Base-by-base conservation (phyloP, 2,113 vertebrate species). In the Sarotherodon lohbergeri region DNA sequence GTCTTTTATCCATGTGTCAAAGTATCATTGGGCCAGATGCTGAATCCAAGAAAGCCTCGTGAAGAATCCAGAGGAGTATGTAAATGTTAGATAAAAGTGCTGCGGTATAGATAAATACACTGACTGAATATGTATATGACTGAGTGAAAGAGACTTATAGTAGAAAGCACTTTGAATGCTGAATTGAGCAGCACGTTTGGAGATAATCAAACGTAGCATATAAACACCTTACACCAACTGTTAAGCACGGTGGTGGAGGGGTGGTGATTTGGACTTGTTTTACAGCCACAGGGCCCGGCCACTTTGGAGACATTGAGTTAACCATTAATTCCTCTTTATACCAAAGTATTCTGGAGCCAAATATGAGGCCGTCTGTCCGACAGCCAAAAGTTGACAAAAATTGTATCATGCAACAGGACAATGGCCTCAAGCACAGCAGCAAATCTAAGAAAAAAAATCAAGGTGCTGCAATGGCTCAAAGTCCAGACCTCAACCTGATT, bases 341-440 rank as follows among this genome's bases (percentile, higher is more conserved):
- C 3, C 14, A 3, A 48, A 48, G 46, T 50, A 50, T 4, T 17
- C 7, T 50, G 17, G 48, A 50, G 48, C 16, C 46, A 48, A 17
- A 16, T 48, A 11, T 17, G 16, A 50, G 48, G 48, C 48, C 16
- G 14, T 50, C 14, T 50, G 48, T 50, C 36, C 0, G 0, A 71
- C n/a, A 71, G n/a, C n/a, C 19, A 43, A 71, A 71, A 24, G 12
- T 43, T 71, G 36, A 22, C n/a, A 13, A n/a, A 39, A 39, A 71
- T 71, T 71, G 12, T 7, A 14, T 71, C 12, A 1, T 43, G 36
- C 3, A 43, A 71, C 36, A 24, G 36, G n/a, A 43, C 66, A 71
- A 22, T 43, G 4, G 24, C 12, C 39, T 22, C n/a, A 71, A 24
- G 36, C 36, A 9, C n/a, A 71, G 36, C 36, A 41, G 36, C 36